Percentiles rank a stretch among this genome's conserved stretches.
Conservation (phyloP, 2,797 vertebrate genomes). For the Philypnodon macrostomus region DNA sequence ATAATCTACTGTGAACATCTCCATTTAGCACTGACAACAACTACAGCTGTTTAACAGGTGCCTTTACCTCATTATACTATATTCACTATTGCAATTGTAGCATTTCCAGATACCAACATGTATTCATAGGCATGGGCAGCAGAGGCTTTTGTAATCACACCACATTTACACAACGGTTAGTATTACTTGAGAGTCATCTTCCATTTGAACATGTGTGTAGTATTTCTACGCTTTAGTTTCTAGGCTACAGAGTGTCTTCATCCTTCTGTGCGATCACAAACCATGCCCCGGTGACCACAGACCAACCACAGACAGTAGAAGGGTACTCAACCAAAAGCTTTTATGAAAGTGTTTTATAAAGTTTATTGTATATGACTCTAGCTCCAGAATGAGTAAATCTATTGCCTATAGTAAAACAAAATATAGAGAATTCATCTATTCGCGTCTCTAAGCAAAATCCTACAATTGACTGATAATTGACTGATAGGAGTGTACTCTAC, state of each 20-base stretch:
- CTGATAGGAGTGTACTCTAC: too few relatives aligned
- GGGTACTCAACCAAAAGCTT: too few relatives aligned
- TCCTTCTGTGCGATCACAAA: neutral
- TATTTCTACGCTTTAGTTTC: neutral
- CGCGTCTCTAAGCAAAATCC: too few relatives aligned
- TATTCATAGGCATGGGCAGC: constrained; percentile 1
- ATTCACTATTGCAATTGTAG: neutral
- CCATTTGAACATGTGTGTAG: neutral
- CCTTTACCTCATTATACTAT: constrained; percentile 45
- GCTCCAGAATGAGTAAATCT: too few relatives aligned
- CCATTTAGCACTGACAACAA: constrained; percentile 15
- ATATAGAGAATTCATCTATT: too few relatives aligned
- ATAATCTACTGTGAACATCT: constrained; percentile 46
- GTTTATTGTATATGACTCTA: too few relatives aligned
- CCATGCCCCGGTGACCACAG: constrained; percentile 5
- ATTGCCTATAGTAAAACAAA: too few relatives aligned
- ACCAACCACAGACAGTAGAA: constrained; percentile 6
- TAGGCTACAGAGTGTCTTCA: neutral
- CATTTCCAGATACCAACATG: neutral
- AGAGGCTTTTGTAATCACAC: neutral
- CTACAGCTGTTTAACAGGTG: constrained; percentile 33
- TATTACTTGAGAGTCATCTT: too few relatives aligned
- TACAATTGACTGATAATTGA: too few relatives aligned
- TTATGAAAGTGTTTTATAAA: too few relatives aligned
- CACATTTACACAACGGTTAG: too few relatives aligned